Conservation (phyloP, 1,140 invertebrate genomes). For the Sitophilus oryzae region DNA sequence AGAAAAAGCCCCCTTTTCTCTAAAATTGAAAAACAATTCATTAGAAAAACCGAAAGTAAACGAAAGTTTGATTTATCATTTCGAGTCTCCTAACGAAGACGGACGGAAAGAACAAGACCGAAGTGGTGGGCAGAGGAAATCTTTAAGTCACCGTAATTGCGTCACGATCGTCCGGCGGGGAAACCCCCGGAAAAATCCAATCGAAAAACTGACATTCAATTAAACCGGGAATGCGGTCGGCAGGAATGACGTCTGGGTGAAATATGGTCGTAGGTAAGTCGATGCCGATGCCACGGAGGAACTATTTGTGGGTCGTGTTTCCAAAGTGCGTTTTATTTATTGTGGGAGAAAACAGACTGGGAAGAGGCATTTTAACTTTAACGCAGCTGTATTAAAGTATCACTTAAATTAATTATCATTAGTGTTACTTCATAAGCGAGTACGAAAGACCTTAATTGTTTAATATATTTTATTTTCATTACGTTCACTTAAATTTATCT, state of each 20-base stretch:
- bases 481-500: no score
- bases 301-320: no score
- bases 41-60: slow-evolving; percentile 3
- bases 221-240: slow-evolving; percentile 15
- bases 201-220: slow-evolving; percentile 22
- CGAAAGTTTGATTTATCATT: slow-evolving; percentile 5
- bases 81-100: background rate
- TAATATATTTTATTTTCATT: no score
- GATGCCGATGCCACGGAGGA: no score
- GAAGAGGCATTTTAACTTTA: no score
- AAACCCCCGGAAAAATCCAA: slow-evolving; percentile 14
- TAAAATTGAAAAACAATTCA: background rate
- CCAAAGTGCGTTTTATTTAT: no score
- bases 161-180: slow-evolving; percentile 11
- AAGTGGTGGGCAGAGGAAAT: background rate
- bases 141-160: slow-evolving; percentile 20
- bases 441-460: no score
- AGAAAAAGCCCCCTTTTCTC: background rate
- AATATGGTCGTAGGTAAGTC: slow-evolving; percentile 7
- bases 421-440: no score
- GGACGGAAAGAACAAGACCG: background rate
- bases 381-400: no score
- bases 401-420: no score
- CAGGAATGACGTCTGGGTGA: slow-evolving; percentile 13
- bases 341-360: no score